Evolutionary conservation across 2,113 vertebrate species (phyloP).

Genomic region (Passer domesticus): DNA sequence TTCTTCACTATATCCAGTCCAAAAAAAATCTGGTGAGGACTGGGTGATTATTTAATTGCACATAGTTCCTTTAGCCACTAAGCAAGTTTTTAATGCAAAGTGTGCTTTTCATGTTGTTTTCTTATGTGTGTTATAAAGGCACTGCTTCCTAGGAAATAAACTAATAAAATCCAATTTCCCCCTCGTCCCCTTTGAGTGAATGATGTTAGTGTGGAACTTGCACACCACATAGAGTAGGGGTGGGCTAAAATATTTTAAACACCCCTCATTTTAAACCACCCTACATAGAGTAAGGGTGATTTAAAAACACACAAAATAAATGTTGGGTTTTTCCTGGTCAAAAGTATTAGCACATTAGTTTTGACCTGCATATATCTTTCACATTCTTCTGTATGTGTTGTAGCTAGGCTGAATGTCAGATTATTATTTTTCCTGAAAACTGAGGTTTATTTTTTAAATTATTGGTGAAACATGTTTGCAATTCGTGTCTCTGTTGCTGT

Average conservation of each 20-base stretch:
- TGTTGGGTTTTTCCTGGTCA: neutral
- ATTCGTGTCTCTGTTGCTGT: neutral
- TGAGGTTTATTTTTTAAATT: neutral
- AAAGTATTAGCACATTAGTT: neutral
- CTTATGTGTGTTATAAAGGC: neutral
- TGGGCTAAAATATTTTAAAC: neutral
- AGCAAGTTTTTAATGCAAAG: neutral
- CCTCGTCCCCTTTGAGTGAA: neutral
- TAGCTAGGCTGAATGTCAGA: neutral
- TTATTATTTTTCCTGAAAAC: neutral
- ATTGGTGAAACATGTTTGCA: accelerated
- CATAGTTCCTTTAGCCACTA: neutral
- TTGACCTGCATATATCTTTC: neutral
- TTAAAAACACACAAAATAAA: neutral
- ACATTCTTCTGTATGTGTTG: neutral
- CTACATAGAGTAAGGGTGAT: neutral
- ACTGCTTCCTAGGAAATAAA: neutral
- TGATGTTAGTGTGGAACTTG: accelerated
- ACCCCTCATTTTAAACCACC: neutral
- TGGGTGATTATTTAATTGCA: neutral
- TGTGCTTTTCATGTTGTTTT: accelerated
- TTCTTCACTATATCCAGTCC: accelerated
- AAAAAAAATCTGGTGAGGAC: accelerated
- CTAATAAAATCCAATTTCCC: accelerated
- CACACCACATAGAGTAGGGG: neutral